These are phyloP conservation scores for Pogonocichla stellata DNA, from an alignment of 2,113 vertebrate genomes.

Conservation along the genomic window DNA sequence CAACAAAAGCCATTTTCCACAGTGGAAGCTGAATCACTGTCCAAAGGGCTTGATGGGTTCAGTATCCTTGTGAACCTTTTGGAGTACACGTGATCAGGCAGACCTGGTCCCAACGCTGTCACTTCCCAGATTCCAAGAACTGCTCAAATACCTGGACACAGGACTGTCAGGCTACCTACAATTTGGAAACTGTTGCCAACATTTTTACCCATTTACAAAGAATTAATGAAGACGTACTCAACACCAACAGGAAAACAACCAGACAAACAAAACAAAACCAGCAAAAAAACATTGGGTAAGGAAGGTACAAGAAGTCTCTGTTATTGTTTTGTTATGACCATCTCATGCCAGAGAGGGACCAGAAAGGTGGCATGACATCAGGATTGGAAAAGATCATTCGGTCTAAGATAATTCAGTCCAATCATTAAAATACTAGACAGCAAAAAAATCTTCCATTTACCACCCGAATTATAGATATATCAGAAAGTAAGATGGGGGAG, in stretches of 20 bases:
- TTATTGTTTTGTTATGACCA: neutral
- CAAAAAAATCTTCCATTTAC: neutral
- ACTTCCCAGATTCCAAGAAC: neutral
- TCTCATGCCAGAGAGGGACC: neutral
- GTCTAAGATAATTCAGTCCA: neutral
- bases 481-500: neutral
- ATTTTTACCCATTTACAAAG: neutral
- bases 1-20: neutral
- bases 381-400: neutral
- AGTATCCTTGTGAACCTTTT: neutral
- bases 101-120: neutral
- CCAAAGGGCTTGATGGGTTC: neutral
- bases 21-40: neutral
- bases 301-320: neutral
- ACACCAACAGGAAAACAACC: neutral
- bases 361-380: neutral
- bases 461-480: neutral
- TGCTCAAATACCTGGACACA: neutral
- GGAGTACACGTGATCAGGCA: neutral
- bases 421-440: neutral
- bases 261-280: neutral
- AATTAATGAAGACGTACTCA: neutral
- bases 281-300: neutral
- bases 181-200: neutral
- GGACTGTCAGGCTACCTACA: neutral